Percentiles rank a stretch among this genome's conserved stretches.
These are phyloP conservation scores for Chiloscyllium plagiosum DNA, from an alignment of 2,113 vertebrate species.

Conservation along the genomic window DNA sequence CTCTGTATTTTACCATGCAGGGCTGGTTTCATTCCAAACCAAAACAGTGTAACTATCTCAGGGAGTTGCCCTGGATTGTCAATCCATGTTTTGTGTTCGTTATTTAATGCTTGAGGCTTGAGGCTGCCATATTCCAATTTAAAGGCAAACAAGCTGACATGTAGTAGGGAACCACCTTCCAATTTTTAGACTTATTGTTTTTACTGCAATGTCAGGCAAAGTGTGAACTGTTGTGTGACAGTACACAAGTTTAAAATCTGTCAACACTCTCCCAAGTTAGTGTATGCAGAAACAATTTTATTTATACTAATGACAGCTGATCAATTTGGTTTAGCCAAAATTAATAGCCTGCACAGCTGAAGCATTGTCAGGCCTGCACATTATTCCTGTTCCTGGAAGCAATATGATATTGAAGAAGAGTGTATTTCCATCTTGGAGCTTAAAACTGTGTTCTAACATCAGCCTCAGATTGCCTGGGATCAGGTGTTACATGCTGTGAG, in stretches of 20 bases:
- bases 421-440: not conserved
- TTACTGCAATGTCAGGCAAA: not conserved
- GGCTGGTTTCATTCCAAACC: not conserved
- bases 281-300: not conserved
- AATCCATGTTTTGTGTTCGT: not conserved
- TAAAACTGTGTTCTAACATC: not conserved
- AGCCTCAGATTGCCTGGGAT: not conserved
- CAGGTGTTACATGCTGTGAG: constrained; percentile 23
- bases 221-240: not conserved
- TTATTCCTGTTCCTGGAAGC: not conserved
- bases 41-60: not conserved
- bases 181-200: not conserved
- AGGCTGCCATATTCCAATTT: not conserved
- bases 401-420: not conserved
- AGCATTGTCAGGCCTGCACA: no score
- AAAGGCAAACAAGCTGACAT: not conserved
- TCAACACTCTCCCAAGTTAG: not conserved
- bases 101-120: not conserved
- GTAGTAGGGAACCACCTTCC: not conserved
- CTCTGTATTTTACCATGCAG: not conserved
- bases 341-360: not conserved
- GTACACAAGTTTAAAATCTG: not conserved
- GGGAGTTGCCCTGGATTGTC: not conserved
- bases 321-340: not conserved
- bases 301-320: not conserved